Evolutionary conservation across 2,888 invertebrate species (phyloP).

Genomic region (Sphinx pinastri): DNA sequence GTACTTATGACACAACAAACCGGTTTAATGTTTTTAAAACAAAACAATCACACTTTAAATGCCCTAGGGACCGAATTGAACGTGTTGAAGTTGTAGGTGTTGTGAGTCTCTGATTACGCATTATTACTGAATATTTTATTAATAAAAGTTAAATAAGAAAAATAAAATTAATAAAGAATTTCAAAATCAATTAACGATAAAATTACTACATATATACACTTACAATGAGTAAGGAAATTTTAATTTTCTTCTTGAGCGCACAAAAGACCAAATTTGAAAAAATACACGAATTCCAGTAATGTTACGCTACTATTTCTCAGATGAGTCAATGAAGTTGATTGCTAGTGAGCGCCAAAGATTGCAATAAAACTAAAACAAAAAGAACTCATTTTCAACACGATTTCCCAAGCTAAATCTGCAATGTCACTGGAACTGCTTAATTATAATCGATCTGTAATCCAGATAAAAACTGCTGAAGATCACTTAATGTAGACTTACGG

Average conservation of each 20-base stretch:
- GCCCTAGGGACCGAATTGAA: too few species aligned
- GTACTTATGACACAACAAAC: too few species aligned
- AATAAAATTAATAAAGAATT: not conserved
- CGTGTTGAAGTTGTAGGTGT: too few species aligned
- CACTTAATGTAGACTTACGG: slow-evolving; percentile 34
- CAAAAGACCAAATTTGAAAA: not conserved
- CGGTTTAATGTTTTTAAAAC: too few species aligned
- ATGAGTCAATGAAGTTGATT: not conserved
- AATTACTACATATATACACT: too few species aligned
- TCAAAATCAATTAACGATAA: too few species aligned
- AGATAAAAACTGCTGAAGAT: slow-evolving; percentile 29
- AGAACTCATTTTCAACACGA: not conserved
- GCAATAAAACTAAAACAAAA: slow-evolving; percentile 10
- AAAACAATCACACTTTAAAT: too few species aligned
- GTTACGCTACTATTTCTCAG: not conserved
- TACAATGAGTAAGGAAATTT: too few species aligned
- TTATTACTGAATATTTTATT: too few species aligned
- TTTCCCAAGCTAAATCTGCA: slow-evolving; percentile 1
- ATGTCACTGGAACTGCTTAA: not conserved
- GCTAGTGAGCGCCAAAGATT: not conserved
- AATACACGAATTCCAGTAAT: not conserved
- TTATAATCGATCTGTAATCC: slow-evolving; percentile 12
- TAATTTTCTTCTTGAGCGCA: not conserved
- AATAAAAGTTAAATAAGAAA: not conserved
- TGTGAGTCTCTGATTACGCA: not conserved